Evolutionary conservation across 1,140 invertebrate genomes (phyloP).

Genomic region (Atopsyche davidsoni): DNA sequence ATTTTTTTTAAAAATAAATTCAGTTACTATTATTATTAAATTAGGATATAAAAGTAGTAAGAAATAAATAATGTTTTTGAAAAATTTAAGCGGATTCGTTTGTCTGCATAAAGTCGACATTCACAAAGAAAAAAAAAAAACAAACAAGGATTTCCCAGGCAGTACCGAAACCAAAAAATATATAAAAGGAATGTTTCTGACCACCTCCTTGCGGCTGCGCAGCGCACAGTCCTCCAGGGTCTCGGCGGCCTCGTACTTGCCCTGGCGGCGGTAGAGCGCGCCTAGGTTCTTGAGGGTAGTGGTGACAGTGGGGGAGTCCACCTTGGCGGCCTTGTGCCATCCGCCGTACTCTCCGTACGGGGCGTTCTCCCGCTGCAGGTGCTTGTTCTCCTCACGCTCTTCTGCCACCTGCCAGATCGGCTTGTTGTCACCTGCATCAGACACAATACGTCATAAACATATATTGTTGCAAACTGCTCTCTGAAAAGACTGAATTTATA

Average conservation of each 20-base stretch:
- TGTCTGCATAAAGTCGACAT: no score
- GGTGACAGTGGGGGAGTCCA: constrained; percentile 94
- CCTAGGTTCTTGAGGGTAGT: constrained; percentile 96
- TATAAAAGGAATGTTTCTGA: constrained; percentile 8
- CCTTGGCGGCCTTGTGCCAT: constrained; percentile 98
- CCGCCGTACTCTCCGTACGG: constrained; percentile 93
- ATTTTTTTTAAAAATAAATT: no score
- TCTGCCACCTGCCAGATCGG: constrained; percentile 99
- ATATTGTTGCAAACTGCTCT: no score
- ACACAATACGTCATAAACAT: no score
- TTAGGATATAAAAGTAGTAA: no score
- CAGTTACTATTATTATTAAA: no score
- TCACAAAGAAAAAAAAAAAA: not conserved
- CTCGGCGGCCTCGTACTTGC: constrained; percentile 98
- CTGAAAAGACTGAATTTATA: no score
- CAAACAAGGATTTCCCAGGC: no score
- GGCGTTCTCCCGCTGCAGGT: constrained; percentile 82
- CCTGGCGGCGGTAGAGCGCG: constrained; percentile 93
- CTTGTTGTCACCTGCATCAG: constrained; percentile 93
- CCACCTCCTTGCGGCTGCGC: constrained; percentile 86
- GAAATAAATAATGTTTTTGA: no score
- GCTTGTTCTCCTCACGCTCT: constrained; percentile 93
- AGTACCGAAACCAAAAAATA: no score
- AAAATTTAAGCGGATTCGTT: no score
- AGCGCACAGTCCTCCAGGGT: constrained; percentile 96